Evolutionary conservation across 1,140 invertebrate genomes (phyloP), one percentile per base, ranked within the genome.

Genomic region (Lineus longissimus): DNA sequence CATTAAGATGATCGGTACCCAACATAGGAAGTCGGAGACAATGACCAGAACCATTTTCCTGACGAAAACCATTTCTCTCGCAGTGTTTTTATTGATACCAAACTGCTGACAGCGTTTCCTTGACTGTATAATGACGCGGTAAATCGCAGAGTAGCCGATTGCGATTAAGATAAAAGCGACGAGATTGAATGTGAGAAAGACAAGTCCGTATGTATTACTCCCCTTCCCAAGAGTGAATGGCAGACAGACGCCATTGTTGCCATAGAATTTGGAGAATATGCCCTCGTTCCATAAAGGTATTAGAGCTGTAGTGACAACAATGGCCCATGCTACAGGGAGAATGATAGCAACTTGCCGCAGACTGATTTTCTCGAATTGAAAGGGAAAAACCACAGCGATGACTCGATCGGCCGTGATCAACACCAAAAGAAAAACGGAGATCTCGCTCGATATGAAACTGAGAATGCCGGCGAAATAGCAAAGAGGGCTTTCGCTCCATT

Each of bases 381-480:
- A 36, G 33, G 33, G 6, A 27, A 51, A 51, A 27, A 51, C 47
- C 6, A 51, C n/a, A n/a, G 47, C 47, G 6, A 51, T 27, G 47
- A 51, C n/a, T 6, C 47, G n/a, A 27, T 51, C 47, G n/a, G 25
- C 47, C n/a, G 47, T 51, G 19, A 51, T 27, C 6, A 51, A 51
- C 6, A 51, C 19, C 47, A 51, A 9, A n/a, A 27, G n/a, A 27
- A 23, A 51, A 9, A 51, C 47, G 4, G 47, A 51, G 19, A 51
- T 51, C n/a, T 51, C 19, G n/a, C 47, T 51, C n/a, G 47, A 51
- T 4, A 51, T n/a, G n/a, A 72, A 30, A n/a, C 55, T 43, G 47
- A 54, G 22, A n/a, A 51, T 4, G n/a, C 47, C 47, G 25, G 47
- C 47, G 4, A 51, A 4, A 22, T 51, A 22, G n/a, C 47, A 51